Evolutionary conservation across 2,113 vertebrate species (phyloP).

Genomic region (Emydocephalus ijimae): DNA sequence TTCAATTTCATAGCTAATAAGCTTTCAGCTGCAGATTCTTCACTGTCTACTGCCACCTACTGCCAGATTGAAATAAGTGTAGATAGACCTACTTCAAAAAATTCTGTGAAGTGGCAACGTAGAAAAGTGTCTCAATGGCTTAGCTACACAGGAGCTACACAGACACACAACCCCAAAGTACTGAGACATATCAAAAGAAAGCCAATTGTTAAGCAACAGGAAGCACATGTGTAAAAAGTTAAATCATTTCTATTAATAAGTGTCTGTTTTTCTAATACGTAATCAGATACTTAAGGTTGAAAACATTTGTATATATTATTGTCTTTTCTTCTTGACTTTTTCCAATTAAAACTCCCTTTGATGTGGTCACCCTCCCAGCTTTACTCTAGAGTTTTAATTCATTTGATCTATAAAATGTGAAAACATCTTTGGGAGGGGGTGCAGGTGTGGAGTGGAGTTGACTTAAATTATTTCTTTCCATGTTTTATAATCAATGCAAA

Average conservation of each 20-base stretch:
- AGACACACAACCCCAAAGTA: background rate
- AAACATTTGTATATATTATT: constrained; percentile 48
- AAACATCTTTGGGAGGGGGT: constrained; percentile 15
- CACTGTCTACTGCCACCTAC: constrained; percentile 71
- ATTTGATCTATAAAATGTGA: constrained; percentile 54
- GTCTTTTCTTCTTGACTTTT: constrained; percentile 36
- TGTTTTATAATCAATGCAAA: constrained; percentile 20
- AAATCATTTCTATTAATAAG: constrained; percentile 45
- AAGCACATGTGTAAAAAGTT: constrained; percentile 36
- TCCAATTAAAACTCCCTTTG: constrained; percentile 52
- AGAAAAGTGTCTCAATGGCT: constrained; percentile 48
- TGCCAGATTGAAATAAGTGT: constrained; percentile 62
- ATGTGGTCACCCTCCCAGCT: constrained; percentile 11
- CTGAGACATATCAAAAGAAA: constrained; percentile 30
- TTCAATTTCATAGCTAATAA: constrained; percentile 36
- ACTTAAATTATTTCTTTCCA: background rate
- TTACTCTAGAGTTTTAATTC: constrained; percentile 37
- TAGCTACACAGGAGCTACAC: constrained; percentile 18
- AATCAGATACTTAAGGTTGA: constrained; percentile 33
- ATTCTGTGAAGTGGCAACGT: constrained; percentile 48
- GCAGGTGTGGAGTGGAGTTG: background rate
- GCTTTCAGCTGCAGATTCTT: constrained; percentile 50
- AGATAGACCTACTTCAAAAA: constrained; percentile 63
- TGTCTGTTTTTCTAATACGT: constrained; percentile 30
- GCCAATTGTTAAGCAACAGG: constrained; percentile 39